Conservation (phyloP, 2,888 invertebrate genomes). For the Drosophila nr. perissopoda region DNA sequence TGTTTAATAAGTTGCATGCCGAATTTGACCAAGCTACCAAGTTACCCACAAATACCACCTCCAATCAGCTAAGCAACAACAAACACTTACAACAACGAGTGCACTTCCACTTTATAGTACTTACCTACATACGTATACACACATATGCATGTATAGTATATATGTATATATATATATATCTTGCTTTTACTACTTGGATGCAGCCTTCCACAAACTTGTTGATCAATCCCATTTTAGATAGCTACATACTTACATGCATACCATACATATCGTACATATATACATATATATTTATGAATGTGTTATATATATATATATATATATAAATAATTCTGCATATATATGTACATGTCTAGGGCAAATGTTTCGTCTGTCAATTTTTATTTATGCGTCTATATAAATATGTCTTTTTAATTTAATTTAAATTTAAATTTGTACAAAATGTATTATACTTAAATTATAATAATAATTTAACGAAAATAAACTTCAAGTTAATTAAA, state of each 20-base stretch:
- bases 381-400: constrained; percentile 43
- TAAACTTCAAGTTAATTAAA: constrained; percentile 73
- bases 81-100: constrained; percentile 29
- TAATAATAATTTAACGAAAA: constrained; percentile 73
- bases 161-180: constrained; percentile 16
- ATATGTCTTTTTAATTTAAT: constrained; percentile 62
- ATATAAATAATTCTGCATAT: constrained; percentile 25
- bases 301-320: constrained; percentile 25
- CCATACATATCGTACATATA: constrained; percentile 42
- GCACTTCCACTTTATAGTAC: constrained; percentile 47
- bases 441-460: constrained; percentile 84
- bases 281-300: constrained; percentile 2
- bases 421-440: constrained; percentile 84
- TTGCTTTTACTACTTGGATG: constrained; percentile 36
- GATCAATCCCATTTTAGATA: constrained; percentile 50
- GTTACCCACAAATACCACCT: constrained; percentile 65
- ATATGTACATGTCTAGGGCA: constrained; percentile 53
- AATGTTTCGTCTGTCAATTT: constrained; percentile 57
- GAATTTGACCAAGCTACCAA: constrained; percentile 75
- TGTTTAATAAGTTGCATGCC: constrained; percentile 34
- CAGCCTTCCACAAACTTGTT: constrained; percentile 53
- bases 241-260: constrained; percentile 30
- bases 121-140: constrained; percentile 17
- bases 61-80: constrained; percentile 13
- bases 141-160: constrained; percentile 20